Percentiles rank a stretch among this genome's conserved stretches.
These are phyloP conservation scores for Epinephelus cyanopodus DNA, from an alignment of 2,113 vertebrate species.

Conservation along the genomic window DNA sequence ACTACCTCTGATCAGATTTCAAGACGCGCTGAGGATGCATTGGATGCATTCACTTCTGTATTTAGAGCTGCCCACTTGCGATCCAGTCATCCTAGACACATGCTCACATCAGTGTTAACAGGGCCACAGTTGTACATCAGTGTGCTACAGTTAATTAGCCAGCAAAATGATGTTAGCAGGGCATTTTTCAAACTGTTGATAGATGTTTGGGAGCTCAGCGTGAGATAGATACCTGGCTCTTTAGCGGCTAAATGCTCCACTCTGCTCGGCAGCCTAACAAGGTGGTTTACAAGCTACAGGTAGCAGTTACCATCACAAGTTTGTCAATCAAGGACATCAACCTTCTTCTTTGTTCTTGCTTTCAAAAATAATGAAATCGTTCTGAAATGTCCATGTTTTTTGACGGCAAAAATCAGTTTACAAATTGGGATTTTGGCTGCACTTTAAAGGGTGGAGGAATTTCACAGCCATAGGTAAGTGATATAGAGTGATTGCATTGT, in stretches of 20 bases:
- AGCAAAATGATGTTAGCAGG: no score
- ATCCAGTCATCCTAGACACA: no score
- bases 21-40: no score
- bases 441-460: conserved; percentile 6
- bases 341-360: neutral
- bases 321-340: conserved; percentile 7
- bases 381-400: neutral
- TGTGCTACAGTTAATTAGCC: neutral
- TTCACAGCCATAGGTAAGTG: neutral
- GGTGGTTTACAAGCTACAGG: neutral
- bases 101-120: no score
- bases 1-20: no score
- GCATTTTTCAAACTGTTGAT: no score
- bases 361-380: neutral
- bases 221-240: neutral
- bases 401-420: neutral
- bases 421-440: neutral
- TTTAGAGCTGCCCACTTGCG: no score
- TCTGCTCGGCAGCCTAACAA: neutral
- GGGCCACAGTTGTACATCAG: no score
- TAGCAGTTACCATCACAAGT: neutral
- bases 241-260: neutral
- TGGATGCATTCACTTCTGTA: no score
- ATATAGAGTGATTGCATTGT: conserved; percentile 32
- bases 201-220: neutral